Evolutionary conservation across 2,888 invertebrate genomes (phyloP), one percentile per base, ranked within the genome.

Genomic region (Agapetus fuscipes): DNA sequence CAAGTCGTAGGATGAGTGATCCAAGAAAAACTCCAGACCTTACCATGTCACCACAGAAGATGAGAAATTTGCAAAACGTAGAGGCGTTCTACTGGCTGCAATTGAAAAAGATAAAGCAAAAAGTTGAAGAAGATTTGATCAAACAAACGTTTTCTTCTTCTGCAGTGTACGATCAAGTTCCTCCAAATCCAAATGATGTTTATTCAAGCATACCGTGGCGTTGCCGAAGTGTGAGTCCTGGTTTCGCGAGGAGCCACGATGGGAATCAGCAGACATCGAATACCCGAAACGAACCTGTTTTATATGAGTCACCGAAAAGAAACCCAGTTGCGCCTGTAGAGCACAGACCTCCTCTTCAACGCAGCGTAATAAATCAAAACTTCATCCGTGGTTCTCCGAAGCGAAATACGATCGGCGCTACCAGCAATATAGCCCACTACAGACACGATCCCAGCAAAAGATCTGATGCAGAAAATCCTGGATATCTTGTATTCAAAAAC

Each of bases 51-150:
- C 61, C 61, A 7, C 66, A 69, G 43, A 74, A 72, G 56, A 67
- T 71, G 48, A 71, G 69, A 51, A 72, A 74, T 26, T 58, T 74
- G 9, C 70, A 71, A 52, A 72, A 67, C 53, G 71, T 76, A 0
- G 80, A 80, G 54, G 78, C 76, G 0, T 78, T 76, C 51, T 80
- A 78, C 48, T 80, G 80, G 80, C 76, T 78, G 49, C 77, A 78
- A 53, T 57, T 80, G 37, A 77, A 76, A 53, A 75, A 74, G 55
- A 55, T 74, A 41, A 79, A 76, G 52, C 64, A 74, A 31, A 71
- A 73, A 54, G 77, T 79, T 58, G 79, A 80, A 50, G 64, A 69
- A 43, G 69, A 68, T 49, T 56, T 64, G 26, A 50, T 63, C 13
- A 53, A 56, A 25, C 65, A 68, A 27, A 35, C 43, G 6, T 9